Conservation (phyloP, 2,888 invertebrate genomes). For the Tolmerus cingulatus region DNA sequence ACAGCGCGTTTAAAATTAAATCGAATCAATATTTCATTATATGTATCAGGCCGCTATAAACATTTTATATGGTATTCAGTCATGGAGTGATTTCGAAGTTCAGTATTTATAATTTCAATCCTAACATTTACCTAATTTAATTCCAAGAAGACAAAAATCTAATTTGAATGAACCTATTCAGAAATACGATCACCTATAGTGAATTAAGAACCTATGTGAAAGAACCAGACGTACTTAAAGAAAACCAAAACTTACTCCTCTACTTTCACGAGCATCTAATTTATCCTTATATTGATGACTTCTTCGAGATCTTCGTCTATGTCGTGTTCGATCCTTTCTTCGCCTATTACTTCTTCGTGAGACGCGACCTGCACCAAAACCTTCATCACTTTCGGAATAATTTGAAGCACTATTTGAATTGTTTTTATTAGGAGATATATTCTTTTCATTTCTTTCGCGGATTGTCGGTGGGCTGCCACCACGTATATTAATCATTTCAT, state of each 20-base stretch:
- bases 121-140: too few species aligned
- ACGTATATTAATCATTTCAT: constrained; percentile 42
- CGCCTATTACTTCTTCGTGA: not conserved
- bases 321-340: not conserved
- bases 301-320: not conserved
- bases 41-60: too few species aligned
- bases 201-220: too few species aligned
- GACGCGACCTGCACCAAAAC: not conserved
- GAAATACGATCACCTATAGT: not conserved
- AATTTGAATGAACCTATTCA: too few species aligned
- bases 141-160: too few species aligned
- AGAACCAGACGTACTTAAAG: not conserved
- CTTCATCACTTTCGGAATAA: not conserved
- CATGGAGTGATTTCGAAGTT: too few species aligned
- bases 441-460: not conserved
- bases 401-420: not conserved
- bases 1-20: too few species aligned
- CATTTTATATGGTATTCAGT: too few species aligned
- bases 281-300: not conserved
- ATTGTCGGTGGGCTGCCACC: constrained; percentile 33
- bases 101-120: too few species aligned
- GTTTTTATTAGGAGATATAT: not conserved
- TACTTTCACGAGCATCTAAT: not conserved
- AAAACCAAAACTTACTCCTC: not conserved
- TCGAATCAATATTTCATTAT: too few species aligned